These are phyloP conservation scores for Gallinago media DNA, from an alignment of 2,113 vertebrate species.

Conservation along the genomic window DNA sequence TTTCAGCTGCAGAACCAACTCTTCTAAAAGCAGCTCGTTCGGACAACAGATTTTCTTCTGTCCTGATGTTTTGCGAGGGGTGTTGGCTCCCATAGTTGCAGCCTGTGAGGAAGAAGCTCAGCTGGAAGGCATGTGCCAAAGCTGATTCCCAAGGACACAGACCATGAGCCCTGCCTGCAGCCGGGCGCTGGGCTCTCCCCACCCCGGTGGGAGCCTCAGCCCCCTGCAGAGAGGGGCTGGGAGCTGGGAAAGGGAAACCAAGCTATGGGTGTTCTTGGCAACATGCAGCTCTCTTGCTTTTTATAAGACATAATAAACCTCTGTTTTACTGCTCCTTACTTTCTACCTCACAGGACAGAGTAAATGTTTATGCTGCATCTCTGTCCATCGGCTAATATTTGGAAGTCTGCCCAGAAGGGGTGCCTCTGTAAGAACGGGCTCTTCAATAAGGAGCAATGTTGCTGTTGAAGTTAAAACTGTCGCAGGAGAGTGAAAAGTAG, in stretches of 20 bases:
- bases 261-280: neutral
- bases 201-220: rapidly evolving
- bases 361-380: neutral
- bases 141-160: neutral
- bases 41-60: neutral
- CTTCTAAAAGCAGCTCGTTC: neutral
- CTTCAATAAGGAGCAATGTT: neutral
- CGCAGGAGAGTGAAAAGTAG: neutral
- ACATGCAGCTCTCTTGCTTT: neutral
- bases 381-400: neutral
- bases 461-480: neutral
- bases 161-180: neutral
- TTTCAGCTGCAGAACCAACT: neutral
- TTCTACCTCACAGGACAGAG: neutral
- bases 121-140: neutral
- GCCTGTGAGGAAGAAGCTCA: neutral
- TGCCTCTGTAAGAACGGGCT: neutral
- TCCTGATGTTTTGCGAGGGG: neutral
- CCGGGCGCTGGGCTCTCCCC: neutral
- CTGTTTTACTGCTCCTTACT: neutral
- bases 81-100: neutral
- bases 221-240: neutral
- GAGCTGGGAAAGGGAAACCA: neutral
- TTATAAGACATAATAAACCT: neutral
- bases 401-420: neutral